Conservation (phyloP, 2,888 invertebrate genomes). For the Leptinotarsa juncta region DNA sequence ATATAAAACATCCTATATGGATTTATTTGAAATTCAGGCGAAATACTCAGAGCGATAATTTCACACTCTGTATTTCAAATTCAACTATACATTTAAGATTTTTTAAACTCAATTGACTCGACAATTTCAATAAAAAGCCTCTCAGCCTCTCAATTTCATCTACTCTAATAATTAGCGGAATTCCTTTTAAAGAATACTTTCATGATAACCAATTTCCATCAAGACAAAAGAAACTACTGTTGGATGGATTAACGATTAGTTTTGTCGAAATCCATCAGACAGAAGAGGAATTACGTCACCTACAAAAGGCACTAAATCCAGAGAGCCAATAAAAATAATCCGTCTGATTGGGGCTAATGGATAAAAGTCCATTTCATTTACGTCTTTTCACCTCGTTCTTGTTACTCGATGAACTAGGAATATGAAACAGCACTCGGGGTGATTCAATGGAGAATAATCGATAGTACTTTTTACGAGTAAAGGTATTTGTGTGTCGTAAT, state of each 20-base stretch:
- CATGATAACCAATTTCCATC: not conserved
- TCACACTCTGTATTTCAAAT: too few species aligned
- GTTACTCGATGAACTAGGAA: slow-evolving; percentile 7
- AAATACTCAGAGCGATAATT: too few species aligned
- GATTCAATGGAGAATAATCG: slow-evolving; percentile 6
- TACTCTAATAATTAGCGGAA: not conserved
- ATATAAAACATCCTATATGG: too few species aligned
- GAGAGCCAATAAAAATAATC: slow-evolving; percentile 40
- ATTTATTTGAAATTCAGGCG: too few species aligned
- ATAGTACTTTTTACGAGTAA: not conserved
- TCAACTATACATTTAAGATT: not conserved
- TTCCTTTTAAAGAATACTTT: not conserved
- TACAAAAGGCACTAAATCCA: slow-evolving; percentile 32
- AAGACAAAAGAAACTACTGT: slow-evolving; percentile 15
- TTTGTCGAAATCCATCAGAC: slow-evolving; percentile 2
- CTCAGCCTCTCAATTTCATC: not conserved
- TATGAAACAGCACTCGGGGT: slow-evolving; percentile 2
- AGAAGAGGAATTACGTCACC: slow-evolving; percentile 18
- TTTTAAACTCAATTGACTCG: not conserved
- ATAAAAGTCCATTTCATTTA: slow-evolving; percentile 36
- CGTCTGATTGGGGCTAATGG: slow-evolving; percentile 39
- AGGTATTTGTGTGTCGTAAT: too few species aligned
- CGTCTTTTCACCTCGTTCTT: slow-evolving; percentile 23
- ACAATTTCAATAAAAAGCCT: not conserved
- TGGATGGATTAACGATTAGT: slow-evolving; percentile 7